Conservation (phyloP, 2,888 invertebrate species). For the Caenorhabditis parvicauda region DNA sequence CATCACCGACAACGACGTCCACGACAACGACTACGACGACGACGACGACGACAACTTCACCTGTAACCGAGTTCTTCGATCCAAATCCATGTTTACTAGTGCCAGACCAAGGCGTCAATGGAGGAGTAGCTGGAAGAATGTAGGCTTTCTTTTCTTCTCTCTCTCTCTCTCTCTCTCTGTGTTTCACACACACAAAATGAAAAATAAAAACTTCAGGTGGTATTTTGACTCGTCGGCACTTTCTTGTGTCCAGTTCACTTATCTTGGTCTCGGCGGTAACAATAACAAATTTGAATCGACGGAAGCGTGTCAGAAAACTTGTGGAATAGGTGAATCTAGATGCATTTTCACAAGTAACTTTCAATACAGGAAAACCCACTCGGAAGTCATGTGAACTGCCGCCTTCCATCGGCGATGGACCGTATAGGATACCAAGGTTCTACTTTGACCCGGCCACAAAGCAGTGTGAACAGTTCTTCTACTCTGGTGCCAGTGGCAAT, state of each 20-base stretch:
- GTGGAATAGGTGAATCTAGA: conserved; percentile 33
- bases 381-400: conserved; percentile 33
- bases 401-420: conserved; percentile 34
- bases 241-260: conserved; percentile 45
- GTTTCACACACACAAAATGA: too few relatives aligned
- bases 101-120: conserved; percentile 33
- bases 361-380: conserved; percentile 22
- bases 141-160: conserved; percentile 1
- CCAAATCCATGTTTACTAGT: conserved; percentile 33
- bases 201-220: conserved; percentile 19
- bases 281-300: conserved; percentile 45
- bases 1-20: conserved; percentile 1
- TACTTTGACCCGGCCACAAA: conserved; percentile 40
- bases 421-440: conserved; percentile 42
- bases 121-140: conserved; percentile 14
- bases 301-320: conserved; percentile 32
- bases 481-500: conserved; percentile 49
- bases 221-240: conserved; percentile 36
- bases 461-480: conserved; percentile 45
- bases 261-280: conserved; percentile 48
- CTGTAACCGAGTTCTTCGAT: conserved; percentile 9
- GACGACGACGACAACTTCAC: not conserved
- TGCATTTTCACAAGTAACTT: not conserved
- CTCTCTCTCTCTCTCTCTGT: too few relatives aligned
- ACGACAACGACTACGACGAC: conserved; percentile 1